phyloP scores from a whole-genome alignment of 92 coral and sea anemone genomes.

The Porites rus region DNA sequence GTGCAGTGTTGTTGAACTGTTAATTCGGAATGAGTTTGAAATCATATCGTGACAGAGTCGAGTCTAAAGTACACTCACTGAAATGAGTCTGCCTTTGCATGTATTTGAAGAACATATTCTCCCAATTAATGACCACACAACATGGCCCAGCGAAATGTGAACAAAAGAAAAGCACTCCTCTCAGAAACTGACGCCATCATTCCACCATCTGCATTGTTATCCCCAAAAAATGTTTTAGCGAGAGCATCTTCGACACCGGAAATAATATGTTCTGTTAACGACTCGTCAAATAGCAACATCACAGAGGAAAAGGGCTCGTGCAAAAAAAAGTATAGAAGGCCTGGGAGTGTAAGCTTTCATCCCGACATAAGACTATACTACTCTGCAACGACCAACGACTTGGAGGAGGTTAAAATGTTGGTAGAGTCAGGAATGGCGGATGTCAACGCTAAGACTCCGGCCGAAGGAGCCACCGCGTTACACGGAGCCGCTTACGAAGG shows the following conservation, averaged over 20 bases:
- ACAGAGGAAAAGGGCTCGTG: slow-evolving; percentile 33
- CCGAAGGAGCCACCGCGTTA: slow-evolving; percentile 89
- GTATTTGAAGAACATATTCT: background rate
- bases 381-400: slow-evolving; percentile 84
- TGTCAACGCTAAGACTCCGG: slow-evolving; percentile 85
- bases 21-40: background rate
- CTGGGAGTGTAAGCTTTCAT: slow-evolving; percentile 90
- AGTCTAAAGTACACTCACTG: background rate
- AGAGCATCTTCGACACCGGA: slow-evolving; percentile 53
- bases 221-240: slow-evolving; percentile 25
- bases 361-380: slow-evolving; percentile 85
- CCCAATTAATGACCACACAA: background rate
- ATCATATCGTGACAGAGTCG: background rate
- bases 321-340: slow-evolving; percentile 69
- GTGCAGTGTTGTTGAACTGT: background rate
- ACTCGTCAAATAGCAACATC: background rate
- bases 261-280: slow-evolving; percentile 8
- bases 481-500: slow-evolving; percentile 92
- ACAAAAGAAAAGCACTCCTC: slow-evolving; percentile 11
- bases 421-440: slow-evolving; percentile 86
- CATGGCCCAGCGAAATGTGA: slow-evolving; percentile 20
- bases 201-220: slow-evolving; percentile 7
- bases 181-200: slow-evolving; percentile 18
- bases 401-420: slow-evolving; percentile 75
- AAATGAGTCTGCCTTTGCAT: background rate